phyloP scores from a whole-genome alignment of 2,113 vertebrate species.

The Hemiscyllium ocellatum region DNA sequence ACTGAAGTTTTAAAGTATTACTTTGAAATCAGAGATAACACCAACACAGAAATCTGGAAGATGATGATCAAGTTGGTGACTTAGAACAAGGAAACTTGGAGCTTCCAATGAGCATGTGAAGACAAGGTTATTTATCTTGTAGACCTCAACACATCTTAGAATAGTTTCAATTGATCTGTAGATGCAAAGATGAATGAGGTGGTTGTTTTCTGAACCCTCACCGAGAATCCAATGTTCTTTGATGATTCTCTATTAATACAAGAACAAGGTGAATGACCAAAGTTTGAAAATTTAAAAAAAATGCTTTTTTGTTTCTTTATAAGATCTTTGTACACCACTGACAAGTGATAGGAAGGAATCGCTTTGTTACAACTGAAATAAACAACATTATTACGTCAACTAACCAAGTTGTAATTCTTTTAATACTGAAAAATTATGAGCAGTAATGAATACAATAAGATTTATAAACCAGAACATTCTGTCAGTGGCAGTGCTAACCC shows the following conservation, averaged over 20 bases:
- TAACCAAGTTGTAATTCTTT: not conserved
- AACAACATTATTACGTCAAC: not conserved
- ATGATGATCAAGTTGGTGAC: not conserved
- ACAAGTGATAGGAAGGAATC: not conserved
- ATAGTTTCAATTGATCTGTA: not conserved
- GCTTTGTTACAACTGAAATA: not conserved
- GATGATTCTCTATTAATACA: not conserved
- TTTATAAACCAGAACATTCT: not conserved
- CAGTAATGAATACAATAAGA: not conserved
- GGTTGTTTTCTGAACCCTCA: not conserved
- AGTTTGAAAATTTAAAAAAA: not conserved
- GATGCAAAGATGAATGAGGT: not conserved
- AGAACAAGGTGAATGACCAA: not conserved
- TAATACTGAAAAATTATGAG: not conserved
- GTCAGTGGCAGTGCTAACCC: not conserved
- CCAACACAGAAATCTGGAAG: not conserved
- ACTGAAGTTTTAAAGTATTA: constrained; percentile 16
- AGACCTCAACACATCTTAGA: not conserved
- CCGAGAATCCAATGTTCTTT: not conserved
- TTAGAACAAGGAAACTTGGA: not conserved
- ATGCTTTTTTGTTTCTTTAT: not conserved
- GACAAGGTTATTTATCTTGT: constrained; percentile 12
- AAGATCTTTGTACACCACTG: no score
- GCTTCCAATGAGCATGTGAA: not conserved
- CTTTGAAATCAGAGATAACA: constrained; percentile 8